Conservation (phyloP, 2,113 vertebrate species). For the Sporophila hypoxantha region DNA sequence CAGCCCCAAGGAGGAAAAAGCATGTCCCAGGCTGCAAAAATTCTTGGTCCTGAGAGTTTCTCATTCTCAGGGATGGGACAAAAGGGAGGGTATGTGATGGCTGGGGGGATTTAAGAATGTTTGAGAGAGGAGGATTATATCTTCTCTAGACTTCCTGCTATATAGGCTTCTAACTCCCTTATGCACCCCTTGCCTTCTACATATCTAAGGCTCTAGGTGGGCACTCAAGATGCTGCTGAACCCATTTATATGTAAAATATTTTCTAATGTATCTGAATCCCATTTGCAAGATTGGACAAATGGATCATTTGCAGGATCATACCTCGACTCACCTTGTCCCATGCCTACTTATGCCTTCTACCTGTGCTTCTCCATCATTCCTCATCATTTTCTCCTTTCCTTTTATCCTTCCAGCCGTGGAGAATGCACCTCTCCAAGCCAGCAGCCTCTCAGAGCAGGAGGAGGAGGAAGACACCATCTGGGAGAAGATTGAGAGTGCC, state of each 20-base stretch:
- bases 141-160: background rate
- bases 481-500: conserved; percentile 89
- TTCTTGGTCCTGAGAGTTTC: background rate
- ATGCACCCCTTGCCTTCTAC: background rate
- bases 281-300: background rate
- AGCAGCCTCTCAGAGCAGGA: conserved; percentile 48
- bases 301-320: background rate
- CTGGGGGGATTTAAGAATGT: background rate
- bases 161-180: background rate
- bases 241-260: background rate
- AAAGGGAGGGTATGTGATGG: background rate
- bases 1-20: background rate
- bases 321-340: background rate
- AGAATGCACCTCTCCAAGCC: conserved; percentile 20
- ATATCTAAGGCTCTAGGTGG: background rate
- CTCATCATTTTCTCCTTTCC: background rate
- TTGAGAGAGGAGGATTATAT: background rate
- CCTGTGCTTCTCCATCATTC: background rate
- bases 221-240: background rate
- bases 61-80: background rate
- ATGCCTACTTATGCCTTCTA: background rate
- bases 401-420: background rate
- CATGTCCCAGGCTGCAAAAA: background rate
- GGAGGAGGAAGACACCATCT: conserved; percentile 79
- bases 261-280: background rate